Conservation (phyloP, 2,888 invertebrate species). For the Amiota mariae region DNA sequence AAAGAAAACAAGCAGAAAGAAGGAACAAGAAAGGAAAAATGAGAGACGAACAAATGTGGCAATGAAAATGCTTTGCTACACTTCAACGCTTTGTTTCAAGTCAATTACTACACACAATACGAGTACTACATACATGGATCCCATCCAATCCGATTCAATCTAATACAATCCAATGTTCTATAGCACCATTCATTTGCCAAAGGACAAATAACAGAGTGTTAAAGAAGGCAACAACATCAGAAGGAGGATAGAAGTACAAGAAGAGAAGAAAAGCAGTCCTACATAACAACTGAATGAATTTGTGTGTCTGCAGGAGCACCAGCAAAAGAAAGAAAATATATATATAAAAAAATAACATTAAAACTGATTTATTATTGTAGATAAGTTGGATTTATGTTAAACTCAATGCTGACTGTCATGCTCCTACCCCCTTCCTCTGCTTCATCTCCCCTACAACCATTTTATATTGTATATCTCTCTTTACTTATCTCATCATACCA, state of each 20-base stretch:
- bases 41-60: no score
- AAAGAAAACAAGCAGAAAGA: slow-evolving; percentile 37
- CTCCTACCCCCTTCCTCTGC: neutral
- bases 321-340: neutral
- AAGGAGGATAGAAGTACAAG: no score
- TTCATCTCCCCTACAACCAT: neutral
- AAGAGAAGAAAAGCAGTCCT: no score
- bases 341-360: slow-evolving; percentile 44
- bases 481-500: neutral
- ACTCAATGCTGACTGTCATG: slow-evolving; percentile 25
- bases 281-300: neutral
- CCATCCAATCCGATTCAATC: no score
- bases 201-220: no score
- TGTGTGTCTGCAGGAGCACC: neutral
- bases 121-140: no score
- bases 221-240: no score
- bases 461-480: neutral
- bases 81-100: no score
- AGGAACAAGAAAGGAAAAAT: slow-evolving; percentile 20
- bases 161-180: no score
- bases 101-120: no score
- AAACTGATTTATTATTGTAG: slow-evolving; percentile 62
- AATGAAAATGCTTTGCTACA: no score
- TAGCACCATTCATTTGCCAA: no score
- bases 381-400: slow-evolving; percentile 60